Base-by-base conservation (phyloP, 2,888 invertebrate species). In the Oligia latruncula region DNA sequence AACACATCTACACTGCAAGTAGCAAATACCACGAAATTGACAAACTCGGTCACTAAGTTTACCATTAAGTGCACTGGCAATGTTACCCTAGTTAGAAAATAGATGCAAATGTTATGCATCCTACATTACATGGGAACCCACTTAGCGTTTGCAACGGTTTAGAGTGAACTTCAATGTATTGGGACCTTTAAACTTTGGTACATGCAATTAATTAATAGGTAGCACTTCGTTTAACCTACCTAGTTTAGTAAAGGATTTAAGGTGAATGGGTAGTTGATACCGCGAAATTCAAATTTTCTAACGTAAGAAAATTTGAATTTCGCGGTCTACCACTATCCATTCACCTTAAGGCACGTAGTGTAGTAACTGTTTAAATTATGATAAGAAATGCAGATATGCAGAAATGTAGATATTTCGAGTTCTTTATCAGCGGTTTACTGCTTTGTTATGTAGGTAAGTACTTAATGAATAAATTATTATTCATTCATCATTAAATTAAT, bases 161-260 rank as follows among this genome's bases (percentile, higher is more conserved):
- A 78, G 84, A 91, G 87, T 88, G 88, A 87, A 87, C 90, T 91
- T 90, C 89, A 83, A 87, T 90, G 92, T 91, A 88, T 87, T 82
- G 81, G 81, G 86, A 92, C 90, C 91, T 92, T 90, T 91, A 84
- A 91, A 91, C 91, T 84, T 81, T 68, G 74, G 58, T 88, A 75
- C 82, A 77, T 62, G 77, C 62, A 58, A 40, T 82, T 74, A 80
- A 77, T 71, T 74, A 80, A 77, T 71, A 75, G 62, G 62, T 62
- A 9, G 74, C 55, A 67, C 17, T 78, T 68, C n/a, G 13, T 20
- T 77, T 60, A 46, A 0, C n/a, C 17, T 20, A 46, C 17, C 4
- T 35, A 49, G 67, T 64, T 74, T 40, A 29, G 9, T 11, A 23
- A 23, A 43, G 35, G 35, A 71, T 35, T 23, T 23, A 35, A 23